Evolutionary conservation across 2,888 invertebrate species (phyloP).

Genomic region (Sipha maydis): DNA sequence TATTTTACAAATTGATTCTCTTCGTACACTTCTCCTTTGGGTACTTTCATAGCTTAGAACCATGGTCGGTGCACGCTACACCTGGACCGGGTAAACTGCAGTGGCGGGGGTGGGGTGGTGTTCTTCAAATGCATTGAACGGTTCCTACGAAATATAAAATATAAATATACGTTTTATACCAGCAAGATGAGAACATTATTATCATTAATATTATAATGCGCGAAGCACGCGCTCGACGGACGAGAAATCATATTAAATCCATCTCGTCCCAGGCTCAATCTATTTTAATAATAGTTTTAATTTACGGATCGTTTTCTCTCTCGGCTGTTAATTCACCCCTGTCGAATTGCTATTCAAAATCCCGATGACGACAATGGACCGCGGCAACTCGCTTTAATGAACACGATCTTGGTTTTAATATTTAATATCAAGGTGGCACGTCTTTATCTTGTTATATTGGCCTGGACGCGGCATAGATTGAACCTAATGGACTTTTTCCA

Average conservation of each 20-base stretch:
- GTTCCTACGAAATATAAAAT: not conserved
- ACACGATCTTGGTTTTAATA: too few relatives aligned
- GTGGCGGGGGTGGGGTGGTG: not conserved
- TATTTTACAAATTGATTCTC: too few relatives aligned
- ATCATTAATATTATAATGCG: not conserved
- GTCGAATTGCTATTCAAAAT: not conserved
- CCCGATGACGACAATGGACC: not conserved
- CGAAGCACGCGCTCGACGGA: not conserved
- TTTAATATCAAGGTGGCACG: too few relatives aligned
- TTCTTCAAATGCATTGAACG: conserved; percentile 4
- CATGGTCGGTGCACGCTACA: too few relatives aligned
- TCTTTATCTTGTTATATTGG: too few relatives aligned
- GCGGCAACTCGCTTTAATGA: too few relatives aligned
- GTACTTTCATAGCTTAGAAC: too few relatives aligned
- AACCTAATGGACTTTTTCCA: too few relatives aligned
- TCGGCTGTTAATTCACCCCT: too few relatives aligned
- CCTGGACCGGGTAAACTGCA: not conserved
- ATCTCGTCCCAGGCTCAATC: not conserved
- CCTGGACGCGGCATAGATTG: too few relatives aligned
- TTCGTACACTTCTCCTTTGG: too few relatives aligned
- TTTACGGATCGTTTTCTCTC: not conserved
- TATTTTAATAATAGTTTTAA: not conserved
- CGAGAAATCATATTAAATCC: not conserved
- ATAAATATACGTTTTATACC: too few relatives aligned
- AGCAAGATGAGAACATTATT: not conserved